Conservation (phyloP, 2,113 vertebrate genomes). For the Triplophysa rosa region DNA sequence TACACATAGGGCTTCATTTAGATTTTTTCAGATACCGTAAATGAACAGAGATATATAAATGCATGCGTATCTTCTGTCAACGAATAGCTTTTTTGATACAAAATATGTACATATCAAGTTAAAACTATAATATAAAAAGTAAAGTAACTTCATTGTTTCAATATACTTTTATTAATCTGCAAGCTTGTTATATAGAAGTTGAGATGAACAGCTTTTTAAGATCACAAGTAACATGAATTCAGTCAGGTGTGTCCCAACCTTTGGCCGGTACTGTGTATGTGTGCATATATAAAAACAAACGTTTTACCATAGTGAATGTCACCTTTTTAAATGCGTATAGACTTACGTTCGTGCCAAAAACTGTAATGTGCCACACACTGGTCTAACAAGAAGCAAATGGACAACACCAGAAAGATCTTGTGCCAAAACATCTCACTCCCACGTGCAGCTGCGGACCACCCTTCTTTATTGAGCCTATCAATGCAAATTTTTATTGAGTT, state of each 20-base stretch:
- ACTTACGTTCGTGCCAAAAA: background rate
- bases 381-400: background rate
- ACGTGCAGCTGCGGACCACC: slow-evolving; percentile 38
- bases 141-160: no score
- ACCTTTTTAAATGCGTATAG: background rate
- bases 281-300: no score
- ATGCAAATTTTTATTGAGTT: slow-evolving; percentile 2
- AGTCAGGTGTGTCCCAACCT: no score
- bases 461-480: background rate
- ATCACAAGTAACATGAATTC: no score
- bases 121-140: no score
- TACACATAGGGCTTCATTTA: no score
- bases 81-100: no score
- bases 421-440: slow-evolving; percentile 11
- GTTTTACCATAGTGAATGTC: background rate
- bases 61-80: no score
- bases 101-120: no score
- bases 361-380: background rate
- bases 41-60: no score
- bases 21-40: no score
- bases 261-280: no score
- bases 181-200: background rate
- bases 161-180: background rate
- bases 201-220: background rate
- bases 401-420: slow-evolving; percentile 12